Evolutionary conservation across 2,888 invertebrate species (phyloP).

Genomic region (Sinelater perroti): DNA sequence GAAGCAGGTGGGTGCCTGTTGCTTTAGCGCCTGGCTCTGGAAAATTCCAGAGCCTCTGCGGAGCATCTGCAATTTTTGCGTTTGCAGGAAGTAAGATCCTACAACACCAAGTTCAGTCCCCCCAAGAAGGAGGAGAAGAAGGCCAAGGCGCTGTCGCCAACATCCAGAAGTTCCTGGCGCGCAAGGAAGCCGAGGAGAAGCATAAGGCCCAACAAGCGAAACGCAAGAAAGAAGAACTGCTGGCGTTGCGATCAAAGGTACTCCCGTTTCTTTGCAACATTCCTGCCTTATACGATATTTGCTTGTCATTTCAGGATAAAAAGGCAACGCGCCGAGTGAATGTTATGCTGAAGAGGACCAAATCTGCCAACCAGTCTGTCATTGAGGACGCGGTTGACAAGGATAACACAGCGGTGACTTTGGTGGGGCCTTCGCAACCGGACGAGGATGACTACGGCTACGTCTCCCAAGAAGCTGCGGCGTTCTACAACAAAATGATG

Average conservation of each 20-base stretch:
- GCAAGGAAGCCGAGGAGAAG: conserved; percentile 82
- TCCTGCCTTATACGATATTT: too few relatives aligned
- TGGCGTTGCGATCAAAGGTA: conserved; percentile 67
- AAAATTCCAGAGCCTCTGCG: conserved; percentile 13
- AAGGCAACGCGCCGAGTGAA: conserved; percentile 59
- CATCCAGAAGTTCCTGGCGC: conserved; percentile 83
- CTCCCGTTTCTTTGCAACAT: conserved; percentile 13
- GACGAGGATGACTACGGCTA: conserved; percentile 94
- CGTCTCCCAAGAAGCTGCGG: conserved; percentile 83
- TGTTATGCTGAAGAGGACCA: conserved; percentile 79
- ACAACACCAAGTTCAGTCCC: conserved; percentile 81
- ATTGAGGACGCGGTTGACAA: conserved; percentile 82
- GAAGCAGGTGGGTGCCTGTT: conserved; percentile 51
- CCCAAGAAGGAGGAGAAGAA: conserved; percentile 81
- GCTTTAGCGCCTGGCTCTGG: not conserved
- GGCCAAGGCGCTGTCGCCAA: conserved; percentile 74
- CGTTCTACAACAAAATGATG: conserved; percentile 85
- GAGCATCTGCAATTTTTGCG: too few relatives aligned
- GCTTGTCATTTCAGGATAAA: conserved; percentile 52
- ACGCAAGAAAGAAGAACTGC: conserved; percentile 71
- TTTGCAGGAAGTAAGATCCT: conserved; percentile 69
- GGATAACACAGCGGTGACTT: conserved; percentile 78
- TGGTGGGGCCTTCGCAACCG: conserved; percentile 79
- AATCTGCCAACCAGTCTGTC: conserved; percentile 88
- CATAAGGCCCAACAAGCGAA: conserved; percentile 70